Percentiles rank a stretch among this genome's conserved stretches.
Evolutionary conservation across 2,113 vertebrate species (phyloP).

Genomic region (Sisor rabdophorus): DNA sequence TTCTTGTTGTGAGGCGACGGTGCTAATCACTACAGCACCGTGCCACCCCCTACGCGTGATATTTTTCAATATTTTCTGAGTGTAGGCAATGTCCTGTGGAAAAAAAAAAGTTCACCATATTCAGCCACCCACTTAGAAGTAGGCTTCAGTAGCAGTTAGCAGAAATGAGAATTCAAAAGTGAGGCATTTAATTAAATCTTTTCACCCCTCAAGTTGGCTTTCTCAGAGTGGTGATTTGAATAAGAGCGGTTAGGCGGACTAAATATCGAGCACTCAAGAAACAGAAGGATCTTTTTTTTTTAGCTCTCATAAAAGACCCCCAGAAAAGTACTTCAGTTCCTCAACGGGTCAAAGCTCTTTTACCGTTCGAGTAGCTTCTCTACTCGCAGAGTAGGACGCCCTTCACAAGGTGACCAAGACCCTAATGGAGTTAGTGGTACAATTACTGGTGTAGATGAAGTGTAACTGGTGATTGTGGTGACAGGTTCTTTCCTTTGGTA

Average conservation of each 20-base stretch:
- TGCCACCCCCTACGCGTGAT: too few species aligned
- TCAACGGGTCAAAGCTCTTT: constrained; percentile 22
- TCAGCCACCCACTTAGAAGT: constrained; percentile 21
- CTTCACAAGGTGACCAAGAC: constrained; percentile 36
- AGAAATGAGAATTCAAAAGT: constrained; percentile 32
- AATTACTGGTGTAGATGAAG: constrained; percentile 38
- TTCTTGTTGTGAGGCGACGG: too few species aligned
- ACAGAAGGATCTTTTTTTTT: not conserved
- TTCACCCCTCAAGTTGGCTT: constrained; percentile 2
- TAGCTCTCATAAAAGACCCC: constrained; percentile 14
- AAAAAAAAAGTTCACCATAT: constrained; percentile 27
- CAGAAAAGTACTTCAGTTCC: constrained; percentile 21
- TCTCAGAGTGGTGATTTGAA: constrained; percentile 12
- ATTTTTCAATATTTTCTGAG: constrained; percentile 2
- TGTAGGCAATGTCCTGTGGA: constrained; percentile 27
- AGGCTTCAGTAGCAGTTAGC: not conserved
- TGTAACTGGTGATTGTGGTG: constrained; percentile 23
- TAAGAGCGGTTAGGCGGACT: constrained; percentile 11
- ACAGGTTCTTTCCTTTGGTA: constrained; percentile 24
- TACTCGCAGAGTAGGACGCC: constrained; percentile 24
- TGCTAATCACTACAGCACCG: too few species aligned
- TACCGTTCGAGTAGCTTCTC: constrained; percentile 17
- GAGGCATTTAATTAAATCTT: constrained; percentile 39
- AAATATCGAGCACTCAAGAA: constrained; percentile 24
- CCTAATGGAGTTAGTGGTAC: constrained; percentile 40